Base-by-base conservation (phyloP, 2,797 vertebrate species). In the Amniataba percoides region DNA sequence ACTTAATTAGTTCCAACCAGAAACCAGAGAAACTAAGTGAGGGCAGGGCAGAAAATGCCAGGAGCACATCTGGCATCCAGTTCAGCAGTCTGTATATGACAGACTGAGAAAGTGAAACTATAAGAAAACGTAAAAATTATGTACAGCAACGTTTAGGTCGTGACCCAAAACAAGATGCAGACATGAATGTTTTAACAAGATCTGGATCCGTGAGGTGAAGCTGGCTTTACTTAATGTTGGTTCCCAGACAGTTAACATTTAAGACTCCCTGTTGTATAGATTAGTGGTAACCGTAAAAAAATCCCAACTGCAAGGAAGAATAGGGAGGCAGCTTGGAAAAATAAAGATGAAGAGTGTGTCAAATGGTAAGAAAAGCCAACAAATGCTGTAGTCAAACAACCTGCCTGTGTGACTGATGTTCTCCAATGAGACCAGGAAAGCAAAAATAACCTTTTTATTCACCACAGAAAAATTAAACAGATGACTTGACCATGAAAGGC, bases 11-110 rank as follows among this genome's bases (percentile, higher is more conserved):
- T 74, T 67, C 45, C 56, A 80, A 80, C 27, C 57, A 80, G 57
- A 83, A 86, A 82, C 69, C 61, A 83, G 74, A 86, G 64, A 81
- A 70, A 16, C 63, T 72, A 70, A 71, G 31, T 39, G 43, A 85
- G 65, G 42, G 49, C 12, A 74, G 48, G 58, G 67, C 75, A 65
- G 57, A 87, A 85, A 86, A 81, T 67, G 48, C 75, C 59, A 62
- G 7, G n/a, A 60, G 25, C 66, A 87, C 85, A 90, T 88, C 85
- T 90, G 88, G 78, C 57, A 72, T 72, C n/a, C 67, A 78, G 68
- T 64, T 53, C 55, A 82, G 74, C 43, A 69, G 40, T 18, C 46
- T 52, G 0, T 71, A 57, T 15, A 78, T 25, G 1, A 67, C 23
- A 83, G 34, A 59, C 21, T 8, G 55, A 74, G 45, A 66, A 82